Evolutionary conservation across 53 echinoderm and acorn worm genomes (phyloP), one percentile per base, ranked within the genome.

Genomic region (Antedon mediterranea): DNA sequence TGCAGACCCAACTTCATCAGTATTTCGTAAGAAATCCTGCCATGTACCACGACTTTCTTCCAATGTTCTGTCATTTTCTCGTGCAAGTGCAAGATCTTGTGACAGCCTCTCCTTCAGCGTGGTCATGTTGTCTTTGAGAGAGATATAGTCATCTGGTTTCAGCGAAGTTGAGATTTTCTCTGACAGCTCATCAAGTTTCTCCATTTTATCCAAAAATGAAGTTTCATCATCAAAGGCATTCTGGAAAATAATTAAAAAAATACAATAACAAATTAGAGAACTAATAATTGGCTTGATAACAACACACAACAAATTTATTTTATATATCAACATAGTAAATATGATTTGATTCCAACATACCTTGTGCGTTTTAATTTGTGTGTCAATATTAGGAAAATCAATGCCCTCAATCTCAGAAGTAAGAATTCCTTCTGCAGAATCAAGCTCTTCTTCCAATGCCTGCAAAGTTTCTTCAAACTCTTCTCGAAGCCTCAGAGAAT

Each of bases 181-280:
- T 28, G 91, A 82, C 4, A 89, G 42, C 30, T 87, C 84, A 15
- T 81, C 79, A 30, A 91, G 20, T 44, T 83, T 85, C 43, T 87
- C 87, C 82, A 95, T 79, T 71, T 89, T 95, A 75, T 81, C 81
- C 79, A 89, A 85, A 82, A 78, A 95, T 18, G 87, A 74, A 27
- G 89, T 81, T 72, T 87, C 91, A 80, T 87, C 85, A 27, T 89
- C 86, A 80, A 91, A 89, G 78, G 91, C 81, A 20, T 84, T 83
- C 93, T 93, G 82, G 34, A 81, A 57, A 30, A 14, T 41, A 3
- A 70, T 28, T 43, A 34, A 11, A n/a, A n/a, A n/a, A n/a, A n/a
- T n/a, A n/a, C n/a, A n/a, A n/a, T n/a, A n/a, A n/a, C n/a, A n/a
- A n/a, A n/a, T n/a, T n/a, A n/a, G n/a, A n/a, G n/a, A n/a, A n/a